Conservation (phyloP, 2,113 vertebrate genomes). For the Gallinago media region DNA sequence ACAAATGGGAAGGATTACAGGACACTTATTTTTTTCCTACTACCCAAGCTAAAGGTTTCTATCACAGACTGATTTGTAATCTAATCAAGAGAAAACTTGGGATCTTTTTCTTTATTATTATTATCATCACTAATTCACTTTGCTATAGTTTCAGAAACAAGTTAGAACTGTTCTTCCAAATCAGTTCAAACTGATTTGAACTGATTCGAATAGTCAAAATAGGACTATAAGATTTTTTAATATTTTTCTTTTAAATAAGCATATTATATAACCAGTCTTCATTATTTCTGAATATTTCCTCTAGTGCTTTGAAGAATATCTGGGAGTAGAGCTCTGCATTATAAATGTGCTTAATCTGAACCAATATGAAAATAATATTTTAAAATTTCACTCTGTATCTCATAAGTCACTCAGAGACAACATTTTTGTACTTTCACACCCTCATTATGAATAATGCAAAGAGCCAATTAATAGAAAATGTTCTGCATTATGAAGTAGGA, state of each 20-base stretch:
- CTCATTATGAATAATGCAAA: constrained; percentile 30
- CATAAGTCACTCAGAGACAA: constrained; percentile 24
- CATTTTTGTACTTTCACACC: constrained; percentile 3
- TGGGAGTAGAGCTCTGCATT: background rate
- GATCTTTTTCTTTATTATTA: background rate
- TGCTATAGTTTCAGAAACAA: background rate
- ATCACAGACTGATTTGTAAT: background rate
- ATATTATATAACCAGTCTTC: background rate
- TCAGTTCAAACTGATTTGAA: background rate
- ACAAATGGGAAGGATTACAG: background rate
- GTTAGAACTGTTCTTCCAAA: background rate
- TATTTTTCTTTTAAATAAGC: background rate
- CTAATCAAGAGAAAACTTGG: background rate
- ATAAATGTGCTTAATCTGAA: background rate
- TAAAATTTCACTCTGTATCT: constrained; percentile 12
- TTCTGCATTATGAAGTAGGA: constrained; percentile 49
- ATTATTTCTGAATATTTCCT: background rate
- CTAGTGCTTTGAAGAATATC: background rate
- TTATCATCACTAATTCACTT: background rate
- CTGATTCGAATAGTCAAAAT: background rate
- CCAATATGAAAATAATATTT: background rate
- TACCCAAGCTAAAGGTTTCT: background rate
- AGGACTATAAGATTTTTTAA: background rate
- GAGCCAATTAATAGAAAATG: constrained; percentile 20
- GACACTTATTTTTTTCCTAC: rapidly evolving